These are phyloP conservation scores for Tenthredo notha DNA, from an alignment of 2,888 invertebrate species.

Conservation along the genomic window DNA sequence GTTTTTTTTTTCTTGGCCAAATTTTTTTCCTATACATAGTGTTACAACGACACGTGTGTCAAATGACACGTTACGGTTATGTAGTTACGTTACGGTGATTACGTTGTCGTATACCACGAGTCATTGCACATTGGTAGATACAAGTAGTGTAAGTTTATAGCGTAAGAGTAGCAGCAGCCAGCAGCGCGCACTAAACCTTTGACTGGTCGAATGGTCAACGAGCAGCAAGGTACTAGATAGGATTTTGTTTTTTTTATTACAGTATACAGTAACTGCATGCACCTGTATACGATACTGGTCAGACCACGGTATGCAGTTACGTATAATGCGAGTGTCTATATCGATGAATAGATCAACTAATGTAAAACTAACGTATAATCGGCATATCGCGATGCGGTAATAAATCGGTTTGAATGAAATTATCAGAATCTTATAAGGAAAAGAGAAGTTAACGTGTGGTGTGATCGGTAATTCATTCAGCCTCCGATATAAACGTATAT, in stretches of 20 bases:
- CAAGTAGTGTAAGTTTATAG: background rate
- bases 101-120: slow-evolving; percentile 2
- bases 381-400: background rate
- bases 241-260: slow-evolving; percentile 55
- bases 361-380: background rate
- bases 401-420: background rate
- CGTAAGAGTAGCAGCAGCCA: background rate
- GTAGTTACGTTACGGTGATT: slow-evolving; percentile 36
- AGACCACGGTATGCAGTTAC: background rate
- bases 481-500: background rate
- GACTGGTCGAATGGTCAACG: slow-evolving; percentile 53
- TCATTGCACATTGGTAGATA: background rate
- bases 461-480: background rate
- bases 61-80: slow-evolving; percentile 34
- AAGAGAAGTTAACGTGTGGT: background rate
- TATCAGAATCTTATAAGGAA: background rate
- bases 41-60: slow-evolving; percentile 11
- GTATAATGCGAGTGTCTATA: background rate
- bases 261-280: background rate
- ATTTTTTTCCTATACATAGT: background rate
- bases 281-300: background rate
- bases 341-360: background rate
- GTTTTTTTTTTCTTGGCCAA: slow-evolving; percentile 3
- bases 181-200: slow-evolving; percentile 15
- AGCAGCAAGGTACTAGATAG: slow-evolving; percentile 65